phyloP scores from a whole-genome alignment of 2,797 vertebrate genomes.

The Rhincodon typus region DNA sequence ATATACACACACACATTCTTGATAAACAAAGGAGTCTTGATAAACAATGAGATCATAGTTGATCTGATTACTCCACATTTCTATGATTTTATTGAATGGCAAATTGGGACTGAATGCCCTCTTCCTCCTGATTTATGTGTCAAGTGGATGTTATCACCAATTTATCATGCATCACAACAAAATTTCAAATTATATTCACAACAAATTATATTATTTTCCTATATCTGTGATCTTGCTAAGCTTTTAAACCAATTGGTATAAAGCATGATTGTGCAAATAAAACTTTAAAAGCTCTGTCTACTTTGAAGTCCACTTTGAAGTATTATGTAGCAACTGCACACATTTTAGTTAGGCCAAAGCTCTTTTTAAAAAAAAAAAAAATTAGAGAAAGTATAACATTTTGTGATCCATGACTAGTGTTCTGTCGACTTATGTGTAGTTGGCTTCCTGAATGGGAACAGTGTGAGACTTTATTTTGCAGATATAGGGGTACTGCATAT shows the following conservation, averaged over 20 bases:
- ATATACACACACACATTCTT: no score
- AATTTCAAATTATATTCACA: neutral
- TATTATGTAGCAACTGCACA: neutral
- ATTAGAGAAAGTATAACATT: neutral
- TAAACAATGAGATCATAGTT: no score
- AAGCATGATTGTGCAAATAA: neutral
- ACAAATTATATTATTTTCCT: neutral
- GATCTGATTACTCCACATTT: no score
- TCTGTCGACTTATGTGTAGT: neutral
- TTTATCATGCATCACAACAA: neutral
- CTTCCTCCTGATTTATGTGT: neutral
- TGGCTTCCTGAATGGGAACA: neutral
- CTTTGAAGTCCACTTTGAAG: neutral
- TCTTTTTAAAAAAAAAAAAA: neutral
- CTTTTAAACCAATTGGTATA: neutral
- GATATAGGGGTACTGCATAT: neutral
- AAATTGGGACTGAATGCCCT: no score
- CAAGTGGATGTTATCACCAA: neutral
- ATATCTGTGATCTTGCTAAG: neutral
- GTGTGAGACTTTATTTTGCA: neutral
- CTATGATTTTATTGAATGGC: no score
- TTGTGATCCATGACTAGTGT: neutral
- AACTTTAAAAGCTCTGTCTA: neutral
- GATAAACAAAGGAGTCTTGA: no score
- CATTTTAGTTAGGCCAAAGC: neutral